phyloP scores from a whole-genome alignment of 2,113 vertebrate genomes.

The Cichladusa arquata region DNA sequence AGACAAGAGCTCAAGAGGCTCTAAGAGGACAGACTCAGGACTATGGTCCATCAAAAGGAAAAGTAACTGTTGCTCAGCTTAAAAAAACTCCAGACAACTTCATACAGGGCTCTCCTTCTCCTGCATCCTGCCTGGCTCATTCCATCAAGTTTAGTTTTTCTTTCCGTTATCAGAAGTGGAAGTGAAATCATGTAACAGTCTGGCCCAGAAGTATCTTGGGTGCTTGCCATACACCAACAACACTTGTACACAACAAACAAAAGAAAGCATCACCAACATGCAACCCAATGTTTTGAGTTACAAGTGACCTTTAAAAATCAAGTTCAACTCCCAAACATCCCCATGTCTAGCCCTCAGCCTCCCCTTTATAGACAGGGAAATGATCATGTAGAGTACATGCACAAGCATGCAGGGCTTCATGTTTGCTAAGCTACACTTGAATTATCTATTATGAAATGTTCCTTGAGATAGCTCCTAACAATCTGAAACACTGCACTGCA shows the following conservation, averaged over 20 bases:
- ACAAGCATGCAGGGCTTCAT: background rate
- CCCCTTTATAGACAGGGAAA: background rate
- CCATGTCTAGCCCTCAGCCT: background rate
- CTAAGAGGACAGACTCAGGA: background rate
- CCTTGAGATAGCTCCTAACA: background rate
- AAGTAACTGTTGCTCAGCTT: background rate
- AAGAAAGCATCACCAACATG: background rate
- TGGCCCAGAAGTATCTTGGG: background rate
- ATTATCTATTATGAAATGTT: background rate
- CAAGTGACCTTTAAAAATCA: background rate
- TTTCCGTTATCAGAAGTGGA: background rate
- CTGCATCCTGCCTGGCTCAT: background rate
- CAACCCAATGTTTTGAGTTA: background rate
- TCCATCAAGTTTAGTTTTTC: background rate
- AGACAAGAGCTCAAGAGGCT: background rate
- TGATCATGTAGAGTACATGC: fast-evolving
- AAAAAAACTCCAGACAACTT: background rate
- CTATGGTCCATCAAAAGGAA: background rate
- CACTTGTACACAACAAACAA: background rate
- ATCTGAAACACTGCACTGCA: background rate
- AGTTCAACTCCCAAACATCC: background rate
- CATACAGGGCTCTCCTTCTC: background rate
- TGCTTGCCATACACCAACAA: background rate
- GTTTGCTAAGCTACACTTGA: background rate
- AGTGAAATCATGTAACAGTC: background rate